Conservation (phyloP, 2,888 invertebrate species). For the Spisula subtruncata region DNA sequence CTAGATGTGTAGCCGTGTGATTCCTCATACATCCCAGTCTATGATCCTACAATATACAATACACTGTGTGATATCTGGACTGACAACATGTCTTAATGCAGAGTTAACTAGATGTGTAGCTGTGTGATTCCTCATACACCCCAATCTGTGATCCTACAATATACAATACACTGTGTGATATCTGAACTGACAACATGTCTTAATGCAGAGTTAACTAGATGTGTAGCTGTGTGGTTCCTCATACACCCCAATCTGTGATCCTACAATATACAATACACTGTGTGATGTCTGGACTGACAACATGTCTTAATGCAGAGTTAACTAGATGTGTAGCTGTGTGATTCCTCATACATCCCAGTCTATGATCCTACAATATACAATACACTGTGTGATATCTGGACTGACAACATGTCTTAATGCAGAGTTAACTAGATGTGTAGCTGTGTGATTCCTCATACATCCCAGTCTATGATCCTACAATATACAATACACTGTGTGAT, state of each 20-base stretch:
- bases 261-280: slow-evolving; percentile 90
- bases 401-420: slow-evolving; percentile 95
- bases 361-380: slow-evolving; percentile 68
- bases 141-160: slow-evolving; percentile 75
- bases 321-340: slow-evolving; percentile 99
- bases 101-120: slow-evolving; percentile 98
- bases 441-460: slow-evolving; percentile 92
- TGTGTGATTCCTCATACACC: slow-evolving; percentile 92
- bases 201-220: slow-evolving; percentile 96
- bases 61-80: slow-evolving; percentile 94
- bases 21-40: slow-evolving; percentile 81
- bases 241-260: slow-evolving; percentile 79
- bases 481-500: slow-evolving; percentile 93
- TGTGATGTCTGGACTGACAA: slow-evolving; percentile 93
- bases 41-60: slow-evolving; percentile 68
- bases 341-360: slow-evolving; percentile 81
- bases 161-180: slow-evolving; percentile 93
- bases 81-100: slow-evolving; percentile 95
- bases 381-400: slow-evolving; percentile 94
- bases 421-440: slow-evolving; percentile 98
- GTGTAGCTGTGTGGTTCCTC: slow-evolving; percentile 97
- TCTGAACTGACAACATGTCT: slow-evolving; percentile 93
- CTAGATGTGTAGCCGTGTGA: slow-evolving; percentile 99
- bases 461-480: slow-evolving; percentile 75
- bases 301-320: slow-evolving; percentile 95